Base-by-base conservation (phyloP, 2,797 vertebrate genomes). In the Remorina albescens region DNA sequence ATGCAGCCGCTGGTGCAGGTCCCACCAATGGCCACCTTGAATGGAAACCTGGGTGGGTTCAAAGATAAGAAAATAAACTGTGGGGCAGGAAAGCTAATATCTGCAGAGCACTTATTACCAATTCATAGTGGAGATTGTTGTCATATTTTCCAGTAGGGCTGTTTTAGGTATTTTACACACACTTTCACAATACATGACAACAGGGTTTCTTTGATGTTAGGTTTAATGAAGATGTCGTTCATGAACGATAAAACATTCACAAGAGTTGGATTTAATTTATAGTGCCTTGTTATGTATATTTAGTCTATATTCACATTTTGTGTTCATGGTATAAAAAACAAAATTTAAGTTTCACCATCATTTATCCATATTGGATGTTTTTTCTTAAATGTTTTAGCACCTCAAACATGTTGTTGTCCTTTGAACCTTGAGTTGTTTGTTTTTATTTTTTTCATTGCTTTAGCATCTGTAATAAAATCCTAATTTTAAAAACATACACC, bases 21-120 rank as follows among this genome's bases (percentile, higher is more conserved):
- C 96, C 97, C 97, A 97, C 97, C 97, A 98, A 97, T 97, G 96
- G 96, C 98, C 98, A 98, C 96, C 97, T 98, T 97, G 98, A 99
- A 99, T 98, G 97, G 97, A 98, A 99, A 97, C 98, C 98, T 99
- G 96, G 95, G 96, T 93, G 92, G 94, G 90, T 94, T 95, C 86
- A 94, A 93, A 95, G 88, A 95, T 90, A 93, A 92, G 76, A 94
- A 91, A 93, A 94, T 95, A 78, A 95, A 93, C 89, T 87, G 80
- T 86, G 89, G 89, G 87, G 88, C 83, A 81, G 89, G 82, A 92
- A 93, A 89, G 87, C 87, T 91, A 84, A 93, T 93, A 86, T 92
- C 89, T 92, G 91, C 92, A 92, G 84, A 90, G 86, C 86, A 89
- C 76, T 82, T 89, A 88, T 83, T 88, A 88, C 76, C 83, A 74